These are phyloP conservation scores for Ips nitidus DNA, from an alignment of 1,140 invertebrate species.

Conservation along the genomic window DNA sequence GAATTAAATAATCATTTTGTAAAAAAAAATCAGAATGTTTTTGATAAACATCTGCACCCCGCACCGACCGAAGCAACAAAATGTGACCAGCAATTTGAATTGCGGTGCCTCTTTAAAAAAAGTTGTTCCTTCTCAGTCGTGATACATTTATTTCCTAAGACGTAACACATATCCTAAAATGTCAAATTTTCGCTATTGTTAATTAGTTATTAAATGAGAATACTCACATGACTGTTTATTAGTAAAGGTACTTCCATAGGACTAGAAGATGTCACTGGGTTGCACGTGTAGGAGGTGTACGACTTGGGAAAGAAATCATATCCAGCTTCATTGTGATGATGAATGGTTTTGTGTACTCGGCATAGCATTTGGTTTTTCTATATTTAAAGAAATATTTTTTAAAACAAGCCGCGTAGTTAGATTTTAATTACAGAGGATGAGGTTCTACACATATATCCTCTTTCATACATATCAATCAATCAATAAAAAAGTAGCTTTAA, in stretches of 20 bases:
- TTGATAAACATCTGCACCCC: slow-evolving; percentile 38
- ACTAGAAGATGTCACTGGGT: slow-evolving; percentile 9
- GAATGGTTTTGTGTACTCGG: slow-evolving; percentile 26
- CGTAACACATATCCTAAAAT: slow-evolving; percentile 34
- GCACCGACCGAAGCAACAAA: slow-evolving; percentile 32
- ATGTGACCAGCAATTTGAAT: slow-evolving; percentile 33
- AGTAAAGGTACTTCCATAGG: neutral
- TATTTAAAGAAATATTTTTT: slow-evolving; percentile 11
- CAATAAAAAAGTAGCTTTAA: too few relatives aligned
- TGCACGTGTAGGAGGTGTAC: slow-evolving; percentile 34
- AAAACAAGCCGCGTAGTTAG: neutral
- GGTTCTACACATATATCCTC: too few relatives aligned
- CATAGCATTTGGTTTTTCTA: slow-evolving; percentile 39
- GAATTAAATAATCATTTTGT: neutral
- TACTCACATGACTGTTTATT: slow-evolving; percentile 26
- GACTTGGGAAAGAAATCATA: slow-evolving; percentile 38
- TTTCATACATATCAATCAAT: too few relatives aligned
- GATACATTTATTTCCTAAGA: slow-evolving; percentile 27
- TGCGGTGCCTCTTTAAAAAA: slow-evolving; percentile 33
- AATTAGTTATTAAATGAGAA: too few relatives aligned
- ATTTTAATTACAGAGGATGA: too few relatives aligned
- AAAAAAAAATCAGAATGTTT: slow-evolving; percentile 16
- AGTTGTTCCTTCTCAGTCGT: slow-evolving; percentile 32
- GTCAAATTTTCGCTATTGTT: neutral
- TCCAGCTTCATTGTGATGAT: slow-evolving; percentile 31